These are phyloP conservation scores for Sciurus niger DNA, from an alignment of 2,113 vertebrate species.

Conservation along the genomic window DNA sequence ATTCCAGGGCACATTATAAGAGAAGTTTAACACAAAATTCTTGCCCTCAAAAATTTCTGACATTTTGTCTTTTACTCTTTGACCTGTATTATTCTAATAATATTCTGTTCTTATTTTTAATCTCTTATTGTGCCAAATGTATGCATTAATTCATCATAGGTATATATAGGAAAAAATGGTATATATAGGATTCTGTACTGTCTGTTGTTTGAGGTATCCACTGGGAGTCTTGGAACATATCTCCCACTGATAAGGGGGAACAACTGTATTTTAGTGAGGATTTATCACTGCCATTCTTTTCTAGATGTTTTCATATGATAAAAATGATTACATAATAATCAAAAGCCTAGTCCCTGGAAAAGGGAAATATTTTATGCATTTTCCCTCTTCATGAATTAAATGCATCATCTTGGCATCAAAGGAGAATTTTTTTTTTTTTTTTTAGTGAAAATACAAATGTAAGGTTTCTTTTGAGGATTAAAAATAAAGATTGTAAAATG, in stretches of 20 bases:
- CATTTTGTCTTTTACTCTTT: not conserved
- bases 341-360: not conserved
- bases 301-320: not conserved
- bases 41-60: constrained; percentile 13
- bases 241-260: not conserved
- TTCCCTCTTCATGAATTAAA: constrained; percentile 1
- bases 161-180: not conserved
- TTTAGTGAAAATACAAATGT: not conserved
- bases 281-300: not conserved
- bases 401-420: not conserved
- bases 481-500: not conserved
- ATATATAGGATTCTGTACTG: not conserved
- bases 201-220: not conserved
- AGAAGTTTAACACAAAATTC: not conserved
- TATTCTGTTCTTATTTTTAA: not conserved
- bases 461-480: not conserved
- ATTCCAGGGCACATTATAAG: not conserved
- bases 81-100: not conserved
- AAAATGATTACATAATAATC: not conserved
- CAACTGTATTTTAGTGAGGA: not conserved
- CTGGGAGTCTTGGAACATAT: not conserved
- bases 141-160: not conserved
- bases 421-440: constrained; percentile 20
- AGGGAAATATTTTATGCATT: not conserved
- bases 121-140: not conserved